A percentile compares a stretch with the other conserved stretches of the same genome.
These are phyloP conservation scores for Dryoscopus gambensis DNA, from an alignment of 2,113 vertebrate genomes.

Conservation along the genomic window DNA sequence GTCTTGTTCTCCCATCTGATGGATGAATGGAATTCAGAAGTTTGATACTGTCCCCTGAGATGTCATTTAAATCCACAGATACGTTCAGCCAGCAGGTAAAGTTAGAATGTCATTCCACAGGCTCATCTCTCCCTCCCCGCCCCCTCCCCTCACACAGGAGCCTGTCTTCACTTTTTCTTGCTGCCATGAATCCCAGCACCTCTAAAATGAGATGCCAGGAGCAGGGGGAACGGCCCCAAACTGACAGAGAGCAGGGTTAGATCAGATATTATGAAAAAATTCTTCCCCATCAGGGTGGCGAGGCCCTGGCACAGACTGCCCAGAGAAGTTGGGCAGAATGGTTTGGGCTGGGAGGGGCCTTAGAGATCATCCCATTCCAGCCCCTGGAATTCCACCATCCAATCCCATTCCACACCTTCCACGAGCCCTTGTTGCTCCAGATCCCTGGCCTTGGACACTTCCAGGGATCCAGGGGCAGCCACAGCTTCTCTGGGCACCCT, in stretches of 20 bases:
- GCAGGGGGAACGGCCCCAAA: neutral
- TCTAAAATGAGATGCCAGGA: neutral
- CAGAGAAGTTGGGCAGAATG: neutral
- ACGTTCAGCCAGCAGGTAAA: constrained; percentile 52
- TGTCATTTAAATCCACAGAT: constrained; percentile 79
- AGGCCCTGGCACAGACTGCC: neutral
- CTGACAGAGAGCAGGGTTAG: neutral
- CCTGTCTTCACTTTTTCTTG: neutral
- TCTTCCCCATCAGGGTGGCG: neutral
- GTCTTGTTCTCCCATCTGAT: constrained; percentile 88
- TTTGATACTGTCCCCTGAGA: constrained; percentile 88
- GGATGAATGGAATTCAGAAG: constrained; percentile 85
- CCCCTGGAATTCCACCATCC: no score
- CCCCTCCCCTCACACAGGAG: neutral
- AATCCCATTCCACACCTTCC: no score
- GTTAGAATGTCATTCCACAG: constrained; percentile 41
- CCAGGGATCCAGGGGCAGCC: neutral
- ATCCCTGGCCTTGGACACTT: fast-evolving
- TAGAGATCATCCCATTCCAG: fast-evolving
- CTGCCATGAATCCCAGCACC: neutral
- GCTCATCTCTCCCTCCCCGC: constrained; percentile 45
- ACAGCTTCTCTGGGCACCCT: neutral
- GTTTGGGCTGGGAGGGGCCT: neutral
- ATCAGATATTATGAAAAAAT: neutral
- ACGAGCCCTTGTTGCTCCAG: fast-evolving